These are phyloP conservation scores for Haliclona indistincta DNA, from an alignment of 37 sponge, comb jelly and placozoan genomes.

Conservation along the genomic window DNA sequence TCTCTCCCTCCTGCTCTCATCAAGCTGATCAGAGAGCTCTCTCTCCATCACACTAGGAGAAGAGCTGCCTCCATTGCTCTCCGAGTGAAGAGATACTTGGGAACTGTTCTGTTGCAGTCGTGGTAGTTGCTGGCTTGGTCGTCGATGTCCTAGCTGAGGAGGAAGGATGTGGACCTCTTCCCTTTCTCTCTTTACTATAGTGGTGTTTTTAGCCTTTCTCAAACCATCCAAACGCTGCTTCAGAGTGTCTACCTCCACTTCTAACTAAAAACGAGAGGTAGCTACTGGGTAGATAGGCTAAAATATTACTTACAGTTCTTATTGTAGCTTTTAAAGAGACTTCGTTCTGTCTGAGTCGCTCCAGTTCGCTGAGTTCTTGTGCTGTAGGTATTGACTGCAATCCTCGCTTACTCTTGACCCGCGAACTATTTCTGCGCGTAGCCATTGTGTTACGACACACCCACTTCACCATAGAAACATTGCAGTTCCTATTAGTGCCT, in stretches of 20 bases:
- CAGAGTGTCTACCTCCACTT: constrained; percentile 49
- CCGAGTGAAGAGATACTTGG: too few relatives aligned
- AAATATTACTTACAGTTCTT: constrained; percentile 22
- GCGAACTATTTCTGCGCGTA: background rate
- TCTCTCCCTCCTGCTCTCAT: background rate
- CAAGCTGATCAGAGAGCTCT: background rate
- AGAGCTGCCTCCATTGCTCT: too few relatives aligned
- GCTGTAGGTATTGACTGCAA: background rate
- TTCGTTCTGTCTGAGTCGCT: constrained; percentile 32
- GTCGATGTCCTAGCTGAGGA: background rate
- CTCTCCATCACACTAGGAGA: too few relatives aligned
- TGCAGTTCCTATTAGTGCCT: background rate
- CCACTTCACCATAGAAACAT: too few relatives aligned
- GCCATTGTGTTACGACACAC: background rate
- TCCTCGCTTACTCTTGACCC: background rate
- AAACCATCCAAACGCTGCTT: constrained; percentile 58
- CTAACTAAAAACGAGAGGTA: constrained; percentile 28
- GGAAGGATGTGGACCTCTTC: constrained; percentile 5
- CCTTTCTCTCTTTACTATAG: constrained; percentile 51
- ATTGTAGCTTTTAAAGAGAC: constrained; percentile 31
- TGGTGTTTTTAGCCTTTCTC: constrained; percentile 69
- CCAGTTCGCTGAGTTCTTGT: constrained; percentile 29
- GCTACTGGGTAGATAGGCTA: background rate
- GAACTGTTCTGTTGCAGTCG: background rate
- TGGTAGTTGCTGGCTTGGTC: background rate